Evolutionary conservation across 2,888 invertebrate species (phyloP).

Genomic region (Amblyjoppa proteus): DNA sequence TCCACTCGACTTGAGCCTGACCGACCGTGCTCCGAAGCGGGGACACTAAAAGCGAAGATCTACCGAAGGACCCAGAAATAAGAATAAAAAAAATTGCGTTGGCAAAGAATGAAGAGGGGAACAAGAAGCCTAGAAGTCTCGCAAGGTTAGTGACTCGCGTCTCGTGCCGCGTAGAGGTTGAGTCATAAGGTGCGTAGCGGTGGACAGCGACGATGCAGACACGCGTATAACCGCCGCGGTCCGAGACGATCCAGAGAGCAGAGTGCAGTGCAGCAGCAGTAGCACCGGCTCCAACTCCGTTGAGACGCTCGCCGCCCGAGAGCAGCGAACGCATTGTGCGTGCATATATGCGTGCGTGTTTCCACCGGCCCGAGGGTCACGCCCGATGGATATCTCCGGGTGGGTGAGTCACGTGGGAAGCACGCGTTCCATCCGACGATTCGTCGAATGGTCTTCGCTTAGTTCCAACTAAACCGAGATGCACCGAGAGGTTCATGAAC

Average conservation of each 20-base stretch:
- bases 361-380: constrained; percentile 68
- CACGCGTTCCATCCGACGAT: constrained; percentile 71
- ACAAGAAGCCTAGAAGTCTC: constrained; percentile 48
- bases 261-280: constrained; percentile 51
- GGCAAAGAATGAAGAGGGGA: constrained; percentile 56
- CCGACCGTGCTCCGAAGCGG: constrained; percentile 5
- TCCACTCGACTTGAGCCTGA: not conserved
- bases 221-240: constrained; percentile 24
- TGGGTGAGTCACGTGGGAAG: constrained; percentile 81
- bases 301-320: constrained; percentile 3
- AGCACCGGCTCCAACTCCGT: constrained; percentile 35
- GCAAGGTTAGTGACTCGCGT: constrained; percentile 76
- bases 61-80: constrained; percentile 25
- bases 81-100: constrained; percentile 59
- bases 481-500: constrained; percentile 3
- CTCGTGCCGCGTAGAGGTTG: constrained; percentile 69
- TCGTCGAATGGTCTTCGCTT: constrained; percentile 53
- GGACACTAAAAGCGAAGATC: constrained; percentile 54
- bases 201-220: constrained; percentile 42
- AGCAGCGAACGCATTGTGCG: constrained; percentile 75
- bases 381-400: constrained; percentile 79
- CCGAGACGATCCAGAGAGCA: constrained; percentile 53
- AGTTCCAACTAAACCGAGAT: not conserved
- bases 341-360: constrained; percentile 68
- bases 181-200: constrained; percentile 72